These are phyloP conservation scores for Leptodactylus fallax DNA, from an alignment of 2,797 vertebrate species.

Conservation along the genomic window DNA sequence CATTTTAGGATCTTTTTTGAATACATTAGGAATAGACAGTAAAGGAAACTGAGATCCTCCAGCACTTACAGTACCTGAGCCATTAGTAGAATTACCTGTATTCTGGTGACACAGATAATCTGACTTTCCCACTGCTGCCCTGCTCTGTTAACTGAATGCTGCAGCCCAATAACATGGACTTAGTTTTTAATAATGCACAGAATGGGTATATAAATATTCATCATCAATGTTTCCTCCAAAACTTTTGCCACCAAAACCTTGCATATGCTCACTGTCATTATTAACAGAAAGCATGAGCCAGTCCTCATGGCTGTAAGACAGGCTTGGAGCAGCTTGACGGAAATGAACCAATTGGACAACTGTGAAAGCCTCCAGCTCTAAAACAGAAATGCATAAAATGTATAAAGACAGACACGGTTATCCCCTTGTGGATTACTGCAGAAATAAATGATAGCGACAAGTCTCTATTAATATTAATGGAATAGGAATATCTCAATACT, in stretches of 20 bases:
- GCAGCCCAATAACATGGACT: neutral
- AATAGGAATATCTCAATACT: neutral
- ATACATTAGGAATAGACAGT: neutral
- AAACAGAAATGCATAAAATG: neutral
- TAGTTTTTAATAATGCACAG: neutral
- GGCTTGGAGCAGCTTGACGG: neutral
- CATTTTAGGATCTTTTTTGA: neutral
- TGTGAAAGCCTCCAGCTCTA: neutral
- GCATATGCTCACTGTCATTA: neutral
- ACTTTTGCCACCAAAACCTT: neutral
- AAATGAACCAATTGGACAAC: neutral
- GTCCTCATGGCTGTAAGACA: neutral
- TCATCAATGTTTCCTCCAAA: neutral
- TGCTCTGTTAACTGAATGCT: neutral
- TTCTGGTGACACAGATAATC: neutral
- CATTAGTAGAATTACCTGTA: neutral
- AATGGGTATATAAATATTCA: slow-evolving; percentile 15
- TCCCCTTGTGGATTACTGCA: neutral
- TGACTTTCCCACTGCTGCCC: neutral
- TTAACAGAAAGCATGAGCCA: neutral
- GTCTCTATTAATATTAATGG: neutral
- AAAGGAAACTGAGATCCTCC: neutral
- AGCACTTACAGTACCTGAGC: neutral
- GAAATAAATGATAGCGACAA: slow-evolving; percentile 3
- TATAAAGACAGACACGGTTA: neutral